phyloP scores from a whole-genome alignment of 2,888 invertebrate genomes.

The Fragum whitleyi region DNA sequence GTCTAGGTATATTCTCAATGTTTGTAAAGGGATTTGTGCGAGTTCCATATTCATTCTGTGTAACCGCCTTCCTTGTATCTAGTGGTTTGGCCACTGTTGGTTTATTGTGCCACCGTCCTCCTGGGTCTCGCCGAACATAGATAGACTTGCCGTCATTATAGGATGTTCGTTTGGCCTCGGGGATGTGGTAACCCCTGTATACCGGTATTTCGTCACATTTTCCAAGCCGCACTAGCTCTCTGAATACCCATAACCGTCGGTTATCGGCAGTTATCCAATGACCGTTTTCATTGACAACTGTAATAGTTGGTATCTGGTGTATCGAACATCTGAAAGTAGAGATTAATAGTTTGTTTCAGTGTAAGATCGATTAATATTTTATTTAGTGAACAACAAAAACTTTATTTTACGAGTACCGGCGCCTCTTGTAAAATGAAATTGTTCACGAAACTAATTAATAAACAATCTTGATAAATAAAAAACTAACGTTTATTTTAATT shows the following conservation, averaged over 20 bases:
- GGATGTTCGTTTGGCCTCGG: constrained; percentile 13
- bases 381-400: too few species aligned
- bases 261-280: constrained; percentile 36
- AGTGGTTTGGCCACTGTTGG: background rate
- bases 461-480: background rate
- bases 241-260: constrained; percentile 38
- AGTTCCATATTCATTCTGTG: background rate
- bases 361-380: too few species aligned
- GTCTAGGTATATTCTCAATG: background rate
- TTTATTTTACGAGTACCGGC: too few species aligned
- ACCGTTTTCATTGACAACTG: constrained; percentile 7
- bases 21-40: background rate
- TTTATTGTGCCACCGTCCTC: constrained; percentile 27
- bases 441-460: too few species aligned
- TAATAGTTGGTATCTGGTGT: constrained; percentile 23
- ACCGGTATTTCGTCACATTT: constrained; percentile 27
- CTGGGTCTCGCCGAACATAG: constrained; percentile 20
- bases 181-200: background rate
- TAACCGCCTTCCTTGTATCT: too few species aligned
- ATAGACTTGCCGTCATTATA: constrained; percentile 12
- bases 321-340: constrained; percentile 23
- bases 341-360: too few species aligned
- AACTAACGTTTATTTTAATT: too few species aligned
- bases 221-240: constrained; percentile 31
- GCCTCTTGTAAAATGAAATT: too few species aligned